Base-by-base conservation (phyloP, 1,140 invertebrate genomes). In the Achatina immaculata region DNA sequence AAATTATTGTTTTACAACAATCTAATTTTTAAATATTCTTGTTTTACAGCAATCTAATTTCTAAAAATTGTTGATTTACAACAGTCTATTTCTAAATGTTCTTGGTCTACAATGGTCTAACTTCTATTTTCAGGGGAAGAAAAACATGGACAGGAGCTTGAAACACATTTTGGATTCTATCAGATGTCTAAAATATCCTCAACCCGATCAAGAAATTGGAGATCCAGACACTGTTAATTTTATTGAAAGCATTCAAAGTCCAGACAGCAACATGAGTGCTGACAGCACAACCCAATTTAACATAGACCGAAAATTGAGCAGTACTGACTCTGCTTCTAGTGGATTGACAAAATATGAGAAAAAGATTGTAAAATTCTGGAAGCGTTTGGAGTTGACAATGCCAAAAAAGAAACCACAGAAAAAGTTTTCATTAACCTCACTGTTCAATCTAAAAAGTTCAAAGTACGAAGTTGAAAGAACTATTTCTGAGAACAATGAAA, bases 131-230 rank as follows among this genome's bases (percentile, higher is more conserved):
- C 42, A 66, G 76, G 62, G 68, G 82, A 0, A 75, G 74, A 31
- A 55, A 77, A 48, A 73, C 69, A 82, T 86, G 58, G 86, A 89
- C 77, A 84, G 83, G 66, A 86, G 83, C 43, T 62, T 89, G 42
- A 85, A 87, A 62, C 80, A 83, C 48, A 88, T 89, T 42, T 79
- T 89, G 19, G 51, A 77, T 21, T 83, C 86, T 0, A 83, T 89
- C 0, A 89, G 86, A 6, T 89, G 87, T 71, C 51, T 89, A 2
- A 82, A 87, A 77, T 88, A 83, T 82, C 86, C 86, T n/a, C 34
- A 40, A 24, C 48, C 16, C 19, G 72, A 83, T 0, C 73, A 69
- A 31, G 79, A 55, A 19, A 72, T 65, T 42, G 51, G 3, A 6
- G 31, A 6, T 6, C 4, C n/a, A 28, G 16, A 14, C 28, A 55